Conservation (phyloP, 2,888 invertebrate genomes). For the Drosophila aldrichi region DNA sequence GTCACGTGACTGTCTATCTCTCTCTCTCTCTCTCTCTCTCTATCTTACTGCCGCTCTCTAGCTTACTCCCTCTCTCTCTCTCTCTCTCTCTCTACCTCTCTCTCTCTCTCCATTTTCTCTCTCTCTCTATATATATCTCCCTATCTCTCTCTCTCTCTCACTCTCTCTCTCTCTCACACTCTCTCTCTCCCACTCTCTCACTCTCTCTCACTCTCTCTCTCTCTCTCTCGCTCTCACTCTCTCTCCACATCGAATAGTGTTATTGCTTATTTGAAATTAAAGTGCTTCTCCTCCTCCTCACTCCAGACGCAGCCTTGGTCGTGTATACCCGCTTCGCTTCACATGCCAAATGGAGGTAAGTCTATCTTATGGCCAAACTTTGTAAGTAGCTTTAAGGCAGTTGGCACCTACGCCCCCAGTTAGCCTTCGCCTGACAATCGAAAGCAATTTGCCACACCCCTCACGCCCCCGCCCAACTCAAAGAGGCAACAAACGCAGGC, state of each 20-base stretch:
- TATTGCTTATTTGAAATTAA: too few relatives aligned
- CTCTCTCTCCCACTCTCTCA: too few relatives aligned
- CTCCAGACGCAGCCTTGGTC: slow-evolving; percentile 3
- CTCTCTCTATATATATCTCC: neutral
- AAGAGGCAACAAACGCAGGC: slow-evolving; percentile 10
- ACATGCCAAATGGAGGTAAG: slow-evolving; percentile 20
- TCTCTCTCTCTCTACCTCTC: neutral
- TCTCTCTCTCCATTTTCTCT: too few relatives aligned
- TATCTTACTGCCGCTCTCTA: too few relatives aligned
- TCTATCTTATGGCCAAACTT: slow-evolving; percentile 62
- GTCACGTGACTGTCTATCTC: too few relatives aligned
- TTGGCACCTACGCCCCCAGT: slow-evolving; percentile 66
- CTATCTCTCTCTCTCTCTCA: neutral
- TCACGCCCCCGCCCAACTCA: neutral
- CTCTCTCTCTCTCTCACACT: too few relatives aligned
- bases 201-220: too few relatives aligned
- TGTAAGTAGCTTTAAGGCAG: slow-evolving; percentile 63
- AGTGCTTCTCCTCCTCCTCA: neutral
- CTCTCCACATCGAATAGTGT: neutral
- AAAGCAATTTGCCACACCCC: slow-evolving; percentile 62
- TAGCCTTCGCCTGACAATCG: slow-evolving; percentile 62
- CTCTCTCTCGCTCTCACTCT: neutral
- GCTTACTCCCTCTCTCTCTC: too few relatives aligned
- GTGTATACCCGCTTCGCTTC: neutral
- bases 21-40: too few relatives aligned